phyloP scores from a whole-genome alignment of 2,888 invertebrate genomes.

The Folsomia candida region DNA sequence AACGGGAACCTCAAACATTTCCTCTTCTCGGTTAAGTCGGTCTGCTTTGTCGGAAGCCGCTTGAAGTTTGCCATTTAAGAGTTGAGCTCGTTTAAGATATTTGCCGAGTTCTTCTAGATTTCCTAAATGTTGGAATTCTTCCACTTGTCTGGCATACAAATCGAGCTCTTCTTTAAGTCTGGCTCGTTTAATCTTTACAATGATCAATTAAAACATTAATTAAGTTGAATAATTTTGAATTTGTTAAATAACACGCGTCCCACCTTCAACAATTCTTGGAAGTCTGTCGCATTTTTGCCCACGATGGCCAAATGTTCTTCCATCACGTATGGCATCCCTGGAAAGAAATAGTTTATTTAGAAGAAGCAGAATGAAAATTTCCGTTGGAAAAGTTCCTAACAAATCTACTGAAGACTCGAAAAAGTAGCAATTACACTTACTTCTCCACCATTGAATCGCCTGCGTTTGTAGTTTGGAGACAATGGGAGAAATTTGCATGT shows the following conservation, averaged over 20 bases:
- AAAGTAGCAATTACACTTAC: no score
- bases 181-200: constrained; percentile 67
- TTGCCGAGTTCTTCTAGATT: constrained; percentile 77
- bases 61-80: constrained; percentile 69
- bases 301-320: constrained; percentile 78
- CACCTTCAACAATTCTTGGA: constrained; percentile 74
- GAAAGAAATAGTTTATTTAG: no score
- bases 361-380: no score
- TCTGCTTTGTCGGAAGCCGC: constrained; percentile 77
- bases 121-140: constrained; percentile 83
- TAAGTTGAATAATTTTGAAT: no score
- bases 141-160: constrained; percentile 72
- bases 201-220: no score
- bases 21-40: constrained; percentile 86
- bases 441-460: constrained; percentile 82
- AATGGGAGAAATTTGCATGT: constrained; percentile 72
- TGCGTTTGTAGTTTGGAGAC: constrained; percentile 87
- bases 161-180: constrained; percentile 80
- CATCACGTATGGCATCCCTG: constrained; percentile 74
- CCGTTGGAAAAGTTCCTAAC: no score
- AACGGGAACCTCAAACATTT: constrained; percentile 79
- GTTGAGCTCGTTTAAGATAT: constrained; percentile 77
- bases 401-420: no score
- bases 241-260: background rate
- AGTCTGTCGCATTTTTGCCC: constrained; percentile 78